A percentile compares a stretch with the other conserved stretches of the same genome.
Conservation (phyloP, 2,113 vertebrate species). For the Centropus bengalensis region DNA sequence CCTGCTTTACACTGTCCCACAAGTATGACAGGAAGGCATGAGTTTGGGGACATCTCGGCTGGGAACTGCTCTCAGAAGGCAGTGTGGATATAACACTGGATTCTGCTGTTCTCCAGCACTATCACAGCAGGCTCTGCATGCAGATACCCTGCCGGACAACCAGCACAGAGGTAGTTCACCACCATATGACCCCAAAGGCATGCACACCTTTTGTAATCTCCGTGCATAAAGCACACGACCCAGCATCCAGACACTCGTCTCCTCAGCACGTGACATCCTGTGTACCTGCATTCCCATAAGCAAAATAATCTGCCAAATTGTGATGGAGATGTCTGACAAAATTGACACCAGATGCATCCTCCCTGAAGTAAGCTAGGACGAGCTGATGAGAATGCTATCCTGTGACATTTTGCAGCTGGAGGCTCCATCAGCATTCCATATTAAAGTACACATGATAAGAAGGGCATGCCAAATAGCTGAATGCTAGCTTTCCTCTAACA, state of each 20-base stretch:
- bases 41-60: neutral
- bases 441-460: neutral
- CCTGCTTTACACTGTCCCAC: neutral
- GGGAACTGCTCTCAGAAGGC: neutral
- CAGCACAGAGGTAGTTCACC: neutral
- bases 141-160: neutral
- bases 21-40: accelerated
- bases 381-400: neutral
- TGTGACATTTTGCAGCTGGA: neutral
- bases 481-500: neutral
- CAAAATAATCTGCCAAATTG: neutral
- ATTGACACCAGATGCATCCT: neutral
- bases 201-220: accelerated
- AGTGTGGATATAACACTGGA: neutral
- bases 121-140: accelerated
- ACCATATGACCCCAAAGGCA: accelerated
- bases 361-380: neutral
- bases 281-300: neutral
- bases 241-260: neutral
- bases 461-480: neutral
- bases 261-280: neutral
- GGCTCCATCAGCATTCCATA: neutral
- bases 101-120: neutral
- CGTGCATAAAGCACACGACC: accelerated
- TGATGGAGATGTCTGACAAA: neutral